Base-by-base conservation (phyloP, 2,113 vertebrate species). In the Aspidoscelis tigris region DNA sequence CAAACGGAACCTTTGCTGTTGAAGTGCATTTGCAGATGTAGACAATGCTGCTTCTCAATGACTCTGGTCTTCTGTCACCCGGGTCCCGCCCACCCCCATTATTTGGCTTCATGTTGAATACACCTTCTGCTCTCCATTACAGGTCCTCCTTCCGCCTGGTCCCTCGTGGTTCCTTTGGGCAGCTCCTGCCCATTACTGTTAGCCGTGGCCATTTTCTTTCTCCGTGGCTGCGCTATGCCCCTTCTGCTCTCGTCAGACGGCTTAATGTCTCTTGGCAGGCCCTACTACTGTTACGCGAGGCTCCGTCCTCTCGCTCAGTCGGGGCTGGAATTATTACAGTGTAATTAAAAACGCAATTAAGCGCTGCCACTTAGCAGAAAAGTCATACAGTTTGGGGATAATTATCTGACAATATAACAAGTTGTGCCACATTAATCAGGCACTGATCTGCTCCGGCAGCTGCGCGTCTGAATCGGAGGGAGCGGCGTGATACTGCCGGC, bases 351-450 rank as follows among this genome's bases (percentile, higher is more conserved):
- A 89, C 12, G 84, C 91, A 94, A 94, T 94, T 94, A 94, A 92
- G 93, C 10, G 10, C 92, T 91, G 92, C 91, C 91, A 93, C 94
- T 94, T 94, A 94, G 92, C 88, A 93, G 91, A 91, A 91, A 94
- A 94, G 93, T 91, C 93, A 84, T 91, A 91, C 94, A 94, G 93
- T 94, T 94, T 91, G 94, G 93, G 94, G 91, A 94, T 94, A 94
- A 94, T 94, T 94, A 94, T 93, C 93, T 94, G 94, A 94, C 93
- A 94, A 93, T 94, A 92, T 94, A 94, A 94, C 93, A 94, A 94
- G 94, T 94, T 94, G 94, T 90, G 91, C 91, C 87, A 92, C 91
- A 92, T 94, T 93, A 94, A 94, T 94, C 94, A 94, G 93, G 86
- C 26, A 0, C 89, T 93, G 94, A 92, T 93, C 91, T 90, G 88